Evolutionary conservation across 2,797 vertebrate species (phyloP).

Genomic region (Discoglossus pictus): DNA sequence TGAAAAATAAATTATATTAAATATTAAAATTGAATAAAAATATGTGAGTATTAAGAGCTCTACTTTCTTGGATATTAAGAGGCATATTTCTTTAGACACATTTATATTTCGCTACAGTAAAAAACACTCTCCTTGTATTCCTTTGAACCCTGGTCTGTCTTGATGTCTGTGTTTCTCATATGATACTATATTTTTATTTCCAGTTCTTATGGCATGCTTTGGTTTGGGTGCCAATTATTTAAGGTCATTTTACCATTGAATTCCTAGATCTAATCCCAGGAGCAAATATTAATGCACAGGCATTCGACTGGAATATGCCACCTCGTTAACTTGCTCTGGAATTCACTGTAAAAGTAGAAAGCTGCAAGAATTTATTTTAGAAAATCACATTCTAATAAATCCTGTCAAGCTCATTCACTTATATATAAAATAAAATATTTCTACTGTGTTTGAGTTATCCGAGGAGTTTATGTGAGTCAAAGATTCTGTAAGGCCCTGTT

Average conservation of each 20-base stretch:
- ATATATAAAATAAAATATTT: background rate
- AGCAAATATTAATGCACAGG: slow-evolving; percentile 34
- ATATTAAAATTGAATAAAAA: no score
- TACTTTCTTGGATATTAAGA: no score
- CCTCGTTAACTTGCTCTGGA: slow-evolving; percentile 19
- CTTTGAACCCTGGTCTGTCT: no score
- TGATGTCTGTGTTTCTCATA: background rate
- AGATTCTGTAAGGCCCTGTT: no score
- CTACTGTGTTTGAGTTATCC: background rate
- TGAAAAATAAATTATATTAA: no score
- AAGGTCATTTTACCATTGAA: slow-evolving; percentile 18
- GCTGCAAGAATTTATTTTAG: slow-evolving; percentile 12
- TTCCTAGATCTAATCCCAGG: slow-evolving; percentile 23
- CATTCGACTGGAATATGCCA: slow-evolving; percentile 29
- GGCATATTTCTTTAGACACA: background rate
- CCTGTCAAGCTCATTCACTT: slow-evolving; percentile 22
- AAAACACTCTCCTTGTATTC: background rate
- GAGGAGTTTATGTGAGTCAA: no score
- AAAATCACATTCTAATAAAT: slow-evolving; percentile 16
- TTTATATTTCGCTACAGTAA: background rate
- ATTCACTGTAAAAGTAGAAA: slow-evolving; percentile 13
- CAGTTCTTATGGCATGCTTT: background rate
- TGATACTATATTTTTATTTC: background rate
- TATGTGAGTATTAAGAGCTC: no score
- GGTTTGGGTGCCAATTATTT: slow-evolving; percentile 19